A percentile compares a stretch with the other conserved stretches of the same genome.
These are phyloP conservation scores for Drosophila elegans DNA, from an alignment of 1,140 invertebrate genomes.

Conservation along the genomic window DNA sequence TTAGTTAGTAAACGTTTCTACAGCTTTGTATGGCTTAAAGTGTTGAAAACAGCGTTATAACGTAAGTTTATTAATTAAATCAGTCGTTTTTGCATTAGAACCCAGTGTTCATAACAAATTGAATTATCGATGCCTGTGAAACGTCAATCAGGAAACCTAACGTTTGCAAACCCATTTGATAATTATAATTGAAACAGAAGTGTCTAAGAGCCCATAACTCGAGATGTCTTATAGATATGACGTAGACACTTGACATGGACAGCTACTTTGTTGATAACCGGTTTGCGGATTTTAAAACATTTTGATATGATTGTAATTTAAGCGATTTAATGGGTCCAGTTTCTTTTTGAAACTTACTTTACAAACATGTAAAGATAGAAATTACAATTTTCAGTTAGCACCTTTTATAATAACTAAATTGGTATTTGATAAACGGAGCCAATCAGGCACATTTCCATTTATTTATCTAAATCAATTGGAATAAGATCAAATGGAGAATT, in stretches of 20 bases:
- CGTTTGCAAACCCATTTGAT: background rate
- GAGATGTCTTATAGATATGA: conserved; percentile 13
- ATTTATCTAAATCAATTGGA: conserved; percentile 12
- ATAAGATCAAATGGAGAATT: conserved; percentile 12
- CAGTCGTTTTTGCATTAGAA: background rate
- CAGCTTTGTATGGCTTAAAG: background rate
- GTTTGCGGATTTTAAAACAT: conserved; percentile 11
- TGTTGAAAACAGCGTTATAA: background rate
- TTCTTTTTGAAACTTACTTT: no score
- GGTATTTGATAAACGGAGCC: background rate
- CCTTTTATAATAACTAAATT: background rate
- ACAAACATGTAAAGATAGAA: no score
- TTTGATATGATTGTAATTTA: conserved; percentile 1
- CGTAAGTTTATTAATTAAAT: background rate
- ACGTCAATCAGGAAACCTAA: conserved; percentile 13
- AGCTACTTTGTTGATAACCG: conserved; percentile 21
- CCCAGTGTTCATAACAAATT: background rate
- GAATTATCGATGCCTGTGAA: background rate
- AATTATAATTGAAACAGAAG: conserved; percentile 29
- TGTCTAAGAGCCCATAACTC: conserved; percentile 19
- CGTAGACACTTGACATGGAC: background rate
- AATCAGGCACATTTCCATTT: conserved; percentile 3
- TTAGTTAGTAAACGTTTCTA: background rate
- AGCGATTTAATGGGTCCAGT: conserved; percentile 1
- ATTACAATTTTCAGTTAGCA: background rate